Conservation (phyloP, 2,113 vertebrate genomes). For the Crypturellus undulatus region DNA sequence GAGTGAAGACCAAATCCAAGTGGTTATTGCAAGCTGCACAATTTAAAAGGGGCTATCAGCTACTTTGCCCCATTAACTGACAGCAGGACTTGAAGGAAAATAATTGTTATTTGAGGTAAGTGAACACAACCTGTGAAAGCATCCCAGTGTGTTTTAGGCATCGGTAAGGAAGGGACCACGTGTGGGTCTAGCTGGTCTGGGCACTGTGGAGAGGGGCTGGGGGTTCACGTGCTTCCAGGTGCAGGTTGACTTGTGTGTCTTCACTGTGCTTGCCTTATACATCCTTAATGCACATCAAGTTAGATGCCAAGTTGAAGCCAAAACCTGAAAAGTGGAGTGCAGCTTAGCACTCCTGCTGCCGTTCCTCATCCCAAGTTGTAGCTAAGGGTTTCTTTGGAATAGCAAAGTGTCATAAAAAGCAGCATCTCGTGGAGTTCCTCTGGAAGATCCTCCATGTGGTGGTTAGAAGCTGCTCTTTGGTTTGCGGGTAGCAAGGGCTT, state of each 20-base stretch:
- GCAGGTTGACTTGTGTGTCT: neutral
- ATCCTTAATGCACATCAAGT: neutral
- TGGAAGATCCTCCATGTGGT: neutral
- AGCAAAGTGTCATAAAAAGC: neutral
- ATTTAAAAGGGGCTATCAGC: neutral
- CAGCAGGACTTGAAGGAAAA: neutral
- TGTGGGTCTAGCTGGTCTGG: neutral
- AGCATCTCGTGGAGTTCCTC: neutral
- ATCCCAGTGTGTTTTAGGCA: fast-evolving
- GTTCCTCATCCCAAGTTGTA: neutral
- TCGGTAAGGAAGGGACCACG: fast-evolving
- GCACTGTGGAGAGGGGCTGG: neutral
- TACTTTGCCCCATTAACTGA: fast-evolving
- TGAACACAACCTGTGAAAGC: neutral
- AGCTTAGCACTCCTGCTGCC: neutral
- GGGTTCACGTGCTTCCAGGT: fast-evolving
- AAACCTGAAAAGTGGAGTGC: neutral
- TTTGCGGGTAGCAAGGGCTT: neutral
- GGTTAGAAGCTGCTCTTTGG: neutral
- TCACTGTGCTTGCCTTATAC: neutral
- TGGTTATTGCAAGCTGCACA: too few species aligned
- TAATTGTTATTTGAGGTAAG: neutral
- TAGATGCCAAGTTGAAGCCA: neutral
- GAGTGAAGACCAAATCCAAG: neutral
- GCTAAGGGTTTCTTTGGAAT: neutral